phyloP scores from a whole-genome alignment of 2,888 invertebrate genomes.

The Catotricha subobsoleta region DNA sequence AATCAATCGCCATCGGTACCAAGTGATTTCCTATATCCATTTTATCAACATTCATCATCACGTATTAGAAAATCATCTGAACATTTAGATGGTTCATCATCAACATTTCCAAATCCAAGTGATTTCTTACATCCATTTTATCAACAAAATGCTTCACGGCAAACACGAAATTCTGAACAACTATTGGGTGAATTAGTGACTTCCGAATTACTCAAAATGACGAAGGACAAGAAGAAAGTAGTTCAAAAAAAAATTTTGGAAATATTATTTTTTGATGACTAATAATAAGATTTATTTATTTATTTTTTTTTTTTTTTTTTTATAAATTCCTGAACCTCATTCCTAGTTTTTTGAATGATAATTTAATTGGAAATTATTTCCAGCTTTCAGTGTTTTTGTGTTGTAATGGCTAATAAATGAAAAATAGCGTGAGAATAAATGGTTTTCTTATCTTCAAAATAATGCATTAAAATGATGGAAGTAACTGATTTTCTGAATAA shows the following conservation, averaged over 20 bases:
- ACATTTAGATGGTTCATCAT: conserved; percentile 7
- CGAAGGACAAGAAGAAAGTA: conserved; percentile 25
- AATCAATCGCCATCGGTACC: not conserved
- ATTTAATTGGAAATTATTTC: no score
- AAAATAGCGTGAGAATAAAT: no score
- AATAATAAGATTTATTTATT: not conserved
- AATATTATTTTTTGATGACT: conserved; percentile 29
- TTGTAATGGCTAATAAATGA: no score
- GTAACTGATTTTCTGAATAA: no score
- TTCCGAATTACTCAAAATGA: conserved; percentile 28
- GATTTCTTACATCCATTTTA: conserved; percentile 27
- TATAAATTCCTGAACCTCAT: no score
- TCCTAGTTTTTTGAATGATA: no score
- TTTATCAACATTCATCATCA: not conserved
- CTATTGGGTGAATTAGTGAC: conserved; percentile 28
- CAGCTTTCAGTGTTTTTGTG: no score
- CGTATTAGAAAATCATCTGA: not conserved
- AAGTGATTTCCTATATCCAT: not conserved
- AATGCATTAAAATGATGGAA: no score
- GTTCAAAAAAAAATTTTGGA: conserved; percentile 28
- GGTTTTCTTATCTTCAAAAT: no score
- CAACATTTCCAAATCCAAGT: conserved; percentile 14
- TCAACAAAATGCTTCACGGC: conserved; percentile 23
- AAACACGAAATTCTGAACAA: conserved; percentile 23
- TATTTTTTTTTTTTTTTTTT: not conserved